Evolutionary conservation across 2,888 invertebrate species (phyloP), one percentile per base, ranked within the genome.

Genomic region (Diarsia rubi): DNA sequence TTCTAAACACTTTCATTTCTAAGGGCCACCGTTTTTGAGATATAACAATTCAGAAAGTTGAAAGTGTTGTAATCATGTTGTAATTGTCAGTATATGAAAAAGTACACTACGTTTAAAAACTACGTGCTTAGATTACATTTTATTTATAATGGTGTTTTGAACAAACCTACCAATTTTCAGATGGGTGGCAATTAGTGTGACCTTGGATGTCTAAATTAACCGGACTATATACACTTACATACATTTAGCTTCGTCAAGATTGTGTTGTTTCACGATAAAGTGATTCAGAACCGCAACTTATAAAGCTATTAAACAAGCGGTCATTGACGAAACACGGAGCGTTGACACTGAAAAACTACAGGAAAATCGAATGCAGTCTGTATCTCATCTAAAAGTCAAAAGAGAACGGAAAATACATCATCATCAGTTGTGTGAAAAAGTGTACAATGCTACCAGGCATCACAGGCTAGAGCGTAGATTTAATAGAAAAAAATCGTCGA

Each of bases 301-400:
- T 70, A 8, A 52, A 11, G 44, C 62, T 57, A 21, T 45, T 67
- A 8, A 60, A 44, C 21, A 14, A 8, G 49, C 67, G 80, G 80
- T 68, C 84, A 74, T 71, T 79, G 84, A 65, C 64, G 68, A 74
- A 16, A 31, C 57, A 44, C 21, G n/a, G 83, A 75, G n/a, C 81
- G 12, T 75, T 81, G 75, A 83, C 80, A 54, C 47, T 54, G n/a
- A 31, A 37, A 59, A 47, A 45, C 31, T 71, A 52, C 54, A 82
- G 64, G 66, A 81, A 65, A 82, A 76, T 62, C 21, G 47, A 60
- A 78, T 70, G 31, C 70, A 78, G 16, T 24, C 24, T 2, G 37
- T n/a, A 49, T 19, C 21, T 24, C 8, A 67, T 78, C 42, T 78
- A 31, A 57, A 78, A 78, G 49, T 75, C 49, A 69, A 57, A 79